phyloP scores from a whole-genome alignment of 2,797 vertebrate species.

The Bryconaethiops microstoma region DNA sequence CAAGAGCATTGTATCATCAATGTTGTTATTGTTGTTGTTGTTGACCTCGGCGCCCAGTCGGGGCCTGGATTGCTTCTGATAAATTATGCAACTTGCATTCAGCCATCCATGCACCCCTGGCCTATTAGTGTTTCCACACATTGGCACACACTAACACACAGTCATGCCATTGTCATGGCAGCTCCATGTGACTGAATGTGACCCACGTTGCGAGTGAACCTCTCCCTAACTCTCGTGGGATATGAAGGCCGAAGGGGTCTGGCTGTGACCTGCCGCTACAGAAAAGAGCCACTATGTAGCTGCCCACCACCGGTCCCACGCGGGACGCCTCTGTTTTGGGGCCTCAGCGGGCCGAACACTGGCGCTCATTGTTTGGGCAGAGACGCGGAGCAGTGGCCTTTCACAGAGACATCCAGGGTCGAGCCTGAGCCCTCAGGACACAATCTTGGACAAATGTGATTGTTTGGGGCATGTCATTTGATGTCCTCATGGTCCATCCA shows the following conservation, averaged over 20 bases:
- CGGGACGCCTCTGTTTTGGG: constrained; percentile 19
- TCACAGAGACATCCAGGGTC: constrained; percentile 53
- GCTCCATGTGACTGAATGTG: constrained; percentile 79
- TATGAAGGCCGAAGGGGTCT: constrained; percentile 64
- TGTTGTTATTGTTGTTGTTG: not conserved
- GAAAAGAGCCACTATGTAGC: constrained; percentile 68
- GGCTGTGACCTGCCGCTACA: constrained; percentile 65
- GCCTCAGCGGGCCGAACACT: constrained; percentile 65
- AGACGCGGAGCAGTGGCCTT: constrained; percentile 62
- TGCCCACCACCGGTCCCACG: constrained; percentile 39
- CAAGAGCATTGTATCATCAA: not conserved
- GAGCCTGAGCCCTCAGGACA: constrained; percentile 30
- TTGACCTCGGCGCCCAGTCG: not conserved
- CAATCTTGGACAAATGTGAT: constrained; percentile 52
- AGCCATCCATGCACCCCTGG: not conserved
- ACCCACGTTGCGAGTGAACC: constrained; percentile 53
- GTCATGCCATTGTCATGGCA: constrained; percentile 75
- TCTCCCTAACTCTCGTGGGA: constrained; percentile 36
- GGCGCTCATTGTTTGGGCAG: constrained; percentile 69
- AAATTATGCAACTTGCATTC: not conserved
- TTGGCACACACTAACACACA: constrained; percentile 60
- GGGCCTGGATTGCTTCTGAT: not conserved
- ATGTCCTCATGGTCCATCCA: not conserved
- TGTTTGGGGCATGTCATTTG: constrained; percentile 46
- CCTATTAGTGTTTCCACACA: constrained; percentile 18